Evolutionary conservation across 2,888 invertebrate species (phyloP).

Genomic region (Diadegma fenestrale): DNA sequence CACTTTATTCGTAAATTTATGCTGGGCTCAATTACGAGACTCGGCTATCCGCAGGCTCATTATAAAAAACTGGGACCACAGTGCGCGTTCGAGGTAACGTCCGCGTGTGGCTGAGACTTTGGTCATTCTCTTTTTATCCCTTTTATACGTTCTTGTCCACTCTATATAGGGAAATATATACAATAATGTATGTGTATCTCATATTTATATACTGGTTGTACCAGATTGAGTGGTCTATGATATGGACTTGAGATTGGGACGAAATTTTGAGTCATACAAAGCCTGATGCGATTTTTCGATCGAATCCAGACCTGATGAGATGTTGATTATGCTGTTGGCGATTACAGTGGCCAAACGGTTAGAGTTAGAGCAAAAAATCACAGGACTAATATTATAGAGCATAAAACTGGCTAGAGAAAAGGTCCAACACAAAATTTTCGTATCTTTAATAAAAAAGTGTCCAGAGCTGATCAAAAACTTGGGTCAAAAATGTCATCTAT

Average conservation of each 20-base stretch:
- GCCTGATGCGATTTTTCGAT: background rate
- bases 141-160: constrained; percentile 49
- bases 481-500: background rate
- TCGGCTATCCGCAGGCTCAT: constrained; percentile 64
- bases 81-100: constrained; percentile 55
- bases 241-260: background rate
- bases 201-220: background rate
- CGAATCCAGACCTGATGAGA: background rate
- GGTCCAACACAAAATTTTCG: background rate
- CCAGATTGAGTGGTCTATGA: background rate
- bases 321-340: background rate
- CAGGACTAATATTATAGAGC: background rate
- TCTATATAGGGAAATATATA: constrained; percentile 39
- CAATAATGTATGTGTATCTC: background rate
- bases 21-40: constrained; percentile 71
- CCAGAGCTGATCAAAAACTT: background rate
- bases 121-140: constrained; percentile 45
- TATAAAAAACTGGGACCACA: constrained; percentile 68
- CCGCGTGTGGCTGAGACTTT: constrained; percentile 31
- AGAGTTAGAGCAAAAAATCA: background rate
- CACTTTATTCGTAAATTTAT: constrained; percentile 74
- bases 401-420: background rate
- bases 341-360: background rate
- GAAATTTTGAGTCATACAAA: background rate
- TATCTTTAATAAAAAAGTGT: background rate